phyloP scores from a whole-genome alignment of 2,797 vertebrate species.

The Neosilurus mollespiculum region DNA sequence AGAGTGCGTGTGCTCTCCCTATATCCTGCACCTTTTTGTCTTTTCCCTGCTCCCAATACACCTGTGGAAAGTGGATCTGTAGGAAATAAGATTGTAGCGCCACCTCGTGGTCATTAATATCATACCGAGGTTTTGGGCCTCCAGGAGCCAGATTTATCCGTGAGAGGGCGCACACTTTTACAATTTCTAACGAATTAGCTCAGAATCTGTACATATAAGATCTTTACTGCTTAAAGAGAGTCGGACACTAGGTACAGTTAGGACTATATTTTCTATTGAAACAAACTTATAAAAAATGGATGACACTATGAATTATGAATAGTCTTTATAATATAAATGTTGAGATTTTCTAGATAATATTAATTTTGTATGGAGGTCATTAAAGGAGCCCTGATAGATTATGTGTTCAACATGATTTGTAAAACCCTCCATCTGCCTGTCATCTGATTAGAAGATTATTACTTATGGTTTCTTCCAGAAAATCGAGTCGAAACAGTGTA shows the following conservation, averaged over 20 bases:
- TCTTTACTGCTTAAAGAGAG: not conserved
- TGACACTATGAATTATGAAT: not conserved
- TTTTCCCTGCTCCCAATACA: no score
- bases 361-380: not conserved
- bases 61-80: not conserved
- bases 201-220: not conserved
- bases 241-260: not conserved
- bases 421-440: no score
- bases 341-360: not conserved
- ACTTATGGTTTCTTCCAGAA: no score
- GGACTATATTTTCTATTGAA: not conserved
- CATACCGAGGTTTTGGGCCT: not conserved
- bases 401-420: not conserved
- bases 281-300: no score
- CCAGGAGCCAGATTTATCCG: not conserved
- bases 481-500: not conserved
- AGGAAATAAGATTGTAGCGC: constrained; percentile 60
- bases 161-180: constrained; percentile 12
- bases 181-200: not conserved
- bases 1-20: no score
- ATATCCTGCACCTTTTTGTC: no score
- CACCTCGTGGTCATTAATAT: constrained; percentile 59
- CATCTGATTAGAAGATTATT: not conserved
- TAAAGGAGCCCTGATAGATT: not conserved
- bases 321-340: not conserved